Evolutionary conservation across 2,797 vertebrate genomes (phyloP).

Genomic region (Lagodon rhomboides): DNA sequence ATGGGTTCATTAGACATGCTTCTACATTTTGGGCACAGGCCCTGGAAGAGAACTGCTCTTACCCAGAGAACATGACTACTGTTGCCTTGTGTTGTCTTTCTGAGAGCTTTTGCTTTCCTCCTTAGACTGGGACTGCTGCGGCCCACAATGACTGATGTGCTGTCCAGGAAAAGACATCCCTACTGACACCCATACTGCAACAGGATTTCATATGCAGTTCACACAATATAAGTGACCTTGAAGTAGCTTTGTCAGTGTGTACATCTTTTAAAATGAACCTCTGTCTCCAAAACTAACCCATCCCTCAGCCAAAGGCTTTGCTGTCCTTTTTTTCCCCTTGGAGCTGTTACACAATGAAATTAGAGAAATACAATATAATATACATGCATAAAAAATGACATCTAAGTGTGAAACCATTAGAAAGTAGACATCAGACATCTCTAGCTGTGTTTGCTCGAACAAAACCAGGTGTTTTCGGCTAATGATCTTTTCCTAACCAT

Average conservation of each 20-base stretch:
- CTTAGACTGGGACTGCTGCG: background rate
- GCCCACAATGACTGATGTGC: conserved; percentile 14
- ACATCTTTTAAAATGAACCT: background rate
- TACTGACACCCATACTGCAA: background rate
- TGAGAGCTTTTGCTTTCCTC: background rate
- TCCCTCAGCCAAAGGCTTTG: background rate
- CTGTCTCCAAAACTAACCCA: background rate
- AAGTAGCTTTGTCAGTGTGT: background rate
- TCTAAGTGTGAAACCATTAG: too few relatives aligned
- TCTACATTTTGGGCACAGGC: background rate
- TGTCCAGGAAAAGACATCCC: background rate
- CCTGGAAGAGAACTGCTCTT: background rate
- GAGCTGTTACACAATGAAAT: background rate
- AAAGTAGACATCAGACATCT: too few relatives aligned
- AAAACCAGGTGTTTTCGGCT: too few relatives aligned
- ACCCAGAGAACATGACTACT: conserved; percentile 1
- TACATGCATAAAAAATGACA: background rate
- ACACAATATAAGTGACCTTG: conserved; percentile 21
- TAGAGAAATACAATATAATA: too few relatives aligned
- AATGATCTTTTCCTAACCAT: too few relatives aligned
- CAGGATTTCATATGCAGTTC: conserved; percentile 14
- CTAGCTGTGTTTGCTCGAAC: too few relatives aligned
- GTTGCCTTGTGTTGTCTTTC: conserved; percentile 10
- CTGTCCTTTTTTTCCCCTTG: background rate
- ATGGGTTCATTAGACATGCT: background rate